Evolutionary conservation across 2,888 invertebrate species (phyloP).

Genomic region (Gasteruption jaculator): DNA sequence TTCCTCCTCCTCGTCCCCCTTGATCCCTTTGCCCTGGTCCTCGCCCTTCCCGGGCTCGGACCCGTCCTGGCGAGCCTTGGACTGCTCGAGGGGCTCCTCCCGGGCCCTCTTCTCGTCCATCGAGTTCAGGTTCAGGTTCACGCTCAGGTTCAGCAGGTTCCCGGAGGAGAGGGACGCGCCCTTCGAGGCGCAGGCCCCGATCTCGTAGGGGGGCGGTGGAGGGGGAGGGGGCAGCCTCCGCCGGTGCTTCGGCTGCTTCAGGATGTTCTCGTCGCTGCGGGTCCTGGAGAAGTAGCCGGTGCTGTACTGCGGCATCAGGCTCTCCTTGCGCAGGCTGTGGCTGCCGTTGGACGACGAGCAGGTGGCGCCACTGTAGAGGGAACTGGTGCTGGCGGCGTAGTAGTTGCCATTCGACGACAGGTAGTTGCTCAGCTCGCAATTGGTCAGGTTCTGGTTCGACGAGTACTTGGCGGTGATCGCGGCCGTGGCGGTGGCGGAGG

Average conservation of each 20-base stretch:
- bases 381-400: constrained; percentile 51
- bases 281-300: constrained; percentile 58
- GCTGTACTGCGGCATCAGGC: too few species aligned
- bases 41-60: too few species aligned
- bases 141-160: too few species aligned
- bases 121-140: too few species aligned
- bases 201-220: constrained; percentile 56
- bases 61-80: too few species aligned
- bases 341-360: constrained; percentile 51
- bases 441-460: constrained; percentile 70
- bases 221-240: constrained; percentile 58
- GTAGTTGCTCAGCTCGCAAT: constrained; percentile 39
- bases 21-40: too few species aligned
- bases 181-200: constrained; percentile 37
- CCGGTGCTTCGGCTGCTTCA: constrained; percentile 58
- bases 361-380: constrained; percentile 51
- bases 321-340: constrained; percentile 48
- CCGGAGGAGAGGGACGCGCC: too few species aligned
- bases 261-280: constrained; percentile 77
- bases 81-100: too few species aligned
- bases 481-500: too few species aligned
- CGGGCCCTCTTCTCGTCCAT: too few species aligned
- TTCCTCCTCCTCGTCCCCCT: constrained; percentile 19
- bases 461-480: constrained; percentile 68
- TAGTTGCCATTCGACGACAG: constrained; percentile 42